Evolutionary conservation across 2,113 vertebrate species (phyloP).

Genomic region (Oncorhynchus masou): DNA sequence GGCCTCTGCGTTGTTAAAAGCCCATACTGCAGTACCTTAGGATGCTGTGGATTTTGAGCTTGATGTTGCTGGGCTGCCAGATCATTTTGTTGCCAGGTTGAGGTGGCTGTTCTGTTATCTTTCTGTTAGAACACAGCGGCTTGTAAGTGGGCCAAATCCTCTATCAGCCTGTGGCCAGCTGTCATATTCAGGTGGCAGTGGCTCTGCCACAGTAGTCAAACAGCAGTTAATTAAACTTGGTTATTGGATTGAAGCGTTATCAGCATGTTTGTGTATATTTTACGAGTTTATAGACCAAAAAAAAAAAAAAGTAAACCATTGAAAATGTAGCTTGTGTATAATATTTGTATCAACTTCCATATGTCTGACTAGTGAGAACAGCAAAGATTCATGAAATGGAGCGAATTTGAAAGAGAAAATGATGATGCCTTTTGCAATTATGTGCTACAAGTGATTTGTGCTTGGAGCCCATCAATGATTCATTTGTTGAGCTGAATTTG

Average conservation of each 20-base stretch:
- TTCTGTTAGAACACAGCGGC: not conserved
- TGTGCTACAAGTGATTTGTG: not conserved
- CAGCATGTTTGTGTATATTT: constrained; percentile 20
- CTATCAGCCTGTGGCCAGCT: constrained; percentile 37
- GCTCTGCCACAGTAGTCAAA: constrained; percentile 42
- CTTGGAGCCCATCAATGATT: not conserved
- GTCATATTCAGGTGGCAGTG: constrained; percentile 25
- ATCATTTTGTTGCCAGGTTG: constrained; percentile 4
- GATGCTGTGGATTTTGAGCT: not conserved
- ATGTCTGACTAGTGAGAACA: constrained; percentile 16
- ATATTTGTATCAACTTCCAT: constrained; percentile 27
- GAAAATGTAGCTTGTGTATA: constrained; percentile 18
- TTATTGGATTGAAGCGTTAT: constrained; percentile 22
- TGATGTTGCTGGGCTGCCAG: not conserved
- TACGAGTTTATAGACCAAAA: constrained; percentile 27
- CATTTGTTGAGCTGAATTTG: not conserved
- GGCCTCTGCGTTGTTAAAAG: no score
- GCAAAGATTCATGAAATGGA: constrained; percentile 6
- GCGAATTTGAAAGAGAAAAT: not conserved
- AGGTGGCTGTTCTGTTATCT: not conserved
- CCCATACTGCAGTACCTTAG: not conserved
- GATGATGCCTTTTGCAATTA: constrained; percentile 7
- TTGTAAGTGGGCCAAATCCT: not conserved
- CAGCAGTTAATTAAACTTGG: constrained; percentile 50
- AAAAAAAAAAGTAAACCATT: not conserved